Evolutionary conservation across 2,113 vertebrate genomes (phyloP), one percentile per base, ranked within the genome.

Genomic region (Megaleporinus macrocephalus): DNA sequence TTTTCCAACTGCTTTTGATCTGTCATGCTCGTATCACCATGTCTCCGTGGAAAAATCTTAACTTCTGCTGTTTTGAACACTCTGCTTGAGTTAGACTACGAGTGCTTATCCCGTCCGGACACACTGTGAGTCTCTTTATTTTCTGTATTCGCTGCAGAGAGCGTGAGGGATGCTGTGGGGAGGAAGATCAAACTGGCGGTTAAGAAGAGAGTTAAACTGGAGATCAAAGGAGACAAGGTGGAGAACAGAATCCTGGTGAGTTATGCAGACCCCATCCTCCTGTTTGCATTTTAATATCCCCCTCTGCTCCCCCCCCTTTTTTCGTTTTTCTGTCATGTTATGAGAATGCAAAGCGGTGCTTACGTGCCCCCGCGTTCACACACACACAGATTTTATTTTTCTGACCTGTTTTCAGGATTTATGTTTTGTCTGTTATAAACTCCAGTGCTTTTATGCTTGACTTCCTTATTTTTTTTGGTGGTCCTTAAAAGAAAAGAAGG

Each of bases 201-300:
- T 84, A 97, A 96, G 93, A 99, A 96, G 93, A 96, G 95, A 90
- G 95, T 99, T 76, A 99, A 96, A 84, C 90, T 99, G 92, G 98
- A 99, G 93, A 94, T 96, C 80, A 99, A 98, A 92, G 97, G 95
- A 81, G 98, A 99, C 92, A 97, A 95, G 94, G 94, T 97, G 73
- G 98, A 98, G 87, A 98, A 98, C 93, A 95, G 94, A 94, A 96
- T 99, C 72, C 73, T 99, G 97, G 98, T 98, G 91, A 97, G 97
- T 93, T 44, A 44, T 44, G 41, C 82, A 73, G 80, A 74, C 83
- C 65, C 73, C 68, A 76, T 22, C 76, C 63, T 73, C 29, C 29
- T 71, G 80, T 66, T 20, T 26, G 36, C n/a, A 82, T 61, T 61
- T 61, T 61, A 61, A 26, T 61, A 24, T 26, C 57, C 22, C 33